A percentile compares a stretch with the other conserved stretches of the same genome.
Evolutionary conservation across 2,797 vertebrate genomes (phyloP).

Genomic region (Acanthurus lineatus): DNA sequence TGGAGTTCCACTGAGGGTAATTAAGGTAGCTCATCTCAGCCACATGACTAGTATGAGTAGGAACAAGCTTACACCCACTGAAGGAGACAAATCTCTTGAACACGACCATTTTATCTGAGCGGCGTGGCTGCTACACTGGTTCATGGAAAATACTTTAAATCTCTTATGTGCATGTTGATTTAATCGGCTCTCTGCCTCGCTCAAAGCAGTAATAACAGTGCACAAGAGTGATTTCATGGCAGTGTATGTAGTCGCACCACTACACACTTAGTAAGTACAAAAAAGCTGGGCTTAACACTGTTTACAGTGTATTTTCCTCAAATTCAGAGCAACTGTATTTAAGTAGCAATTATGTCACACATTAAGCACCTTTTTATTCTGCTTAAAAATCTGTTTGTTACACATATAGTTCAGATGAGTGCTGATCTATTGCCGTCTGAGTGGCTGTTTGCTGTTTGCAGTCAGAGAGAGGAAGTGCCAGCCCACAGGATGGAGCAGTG

Average conservation of each 20-base stretch:
- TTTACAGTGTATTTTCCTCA: background rate
- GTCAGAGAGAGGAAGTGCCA: conserved; percentile 37
- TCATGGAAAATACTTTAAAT: conserved; percentile 33
- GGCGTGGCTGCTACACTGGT: conserved; percentile 6
- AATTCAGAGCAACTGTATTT: background rate
- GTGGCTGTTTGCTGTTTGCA: conserved; percentile 35
- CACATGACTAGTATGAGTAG: conserved; percentile 51
- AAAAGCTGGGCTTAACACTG: conserved; percentile 18
- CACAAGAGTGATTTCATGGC: conserved; percentile 21
- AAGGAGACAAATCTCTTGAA: conserved; percentile 44
- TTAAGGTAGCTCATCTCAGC: conserved; percentile 48
- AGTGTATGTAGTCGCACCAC: conserved; percentile 6
- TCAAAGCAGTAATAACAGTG: conserved; percentile 9
- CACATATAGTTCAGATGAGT: conserved; percentile 20
- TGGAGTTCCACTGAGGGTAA: conserved; percentile 27
- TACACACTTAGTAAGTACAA: background rate
- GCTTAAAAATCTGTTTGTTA: conserved; percentile 35
- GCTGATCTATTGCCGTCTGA: conserved; percentile 37
- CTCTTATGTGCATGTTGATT: conserved; percentile 9
- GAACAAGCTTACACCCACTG: conserved; percentile 40
- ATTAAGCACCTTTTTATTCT: conserved; percentile 20
- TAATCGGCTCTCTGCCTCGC: background rate
- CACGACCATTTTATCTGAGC: conserved; percentile 4
- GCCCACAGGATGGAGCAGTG: conserved; percentile 26
- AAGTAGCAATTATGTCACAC: background rate